Base-by-base conservation (phyloP, 2,888 invertebrate species). In the Drosophila ezoana region DNA sequence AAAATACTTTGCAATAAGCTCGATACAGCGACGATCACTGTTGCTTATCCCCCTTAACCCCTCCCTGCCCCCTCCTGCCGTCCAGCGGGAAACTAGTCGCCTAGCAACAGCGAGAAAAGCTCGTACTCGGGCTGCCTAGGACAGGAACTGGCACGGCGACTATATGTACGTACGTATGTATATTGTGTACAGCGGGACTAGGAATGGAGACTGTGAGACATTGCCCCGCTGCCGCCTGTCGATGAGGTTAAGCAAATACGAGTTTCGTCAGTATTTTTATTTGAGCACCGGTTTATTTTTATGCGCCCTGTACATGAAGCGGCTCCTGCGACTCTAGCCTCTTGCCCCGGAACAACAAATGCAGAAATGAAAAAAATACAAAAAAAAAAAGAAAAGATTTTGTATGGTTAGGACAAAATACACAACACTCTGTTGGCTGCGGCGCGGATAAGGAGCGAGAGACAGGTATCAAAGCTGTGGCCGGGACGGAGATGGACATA, bases 201-300 rank as follows among this genome's bases (percentile, higher is more conserved):
- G 40, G 52, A 62, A 58, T 47, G 62, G 78, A 47, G 73, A 47
- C 52, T 56, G 57, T 38, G 37, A 14, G 61, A 51, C 60, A 28
- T 45, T 52, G 52, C 38, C 28, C 28, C 40, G 52, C 52, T 28
- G 56, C 35, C 60, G 56, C 35, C 60, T 44, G 60, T 49, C 87
- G 81, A 79, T 73, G 82, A 82, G 72, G 69, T 80, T 84, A 75
- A 84, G 84, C 85, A 89, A 84, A 89, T 85, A 85, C 85, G 56
- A 84, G 85, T 85, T 85, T 85, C 73, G 72, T 76, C 65, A 86
- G 87, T 80, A 86, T 82, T 82, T 82, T 83, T 78, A 72, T 88
- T 73, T 83, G 72, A 83, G 71, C 75, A 77, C 79, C 75, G 74
- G 67, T 69, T 81, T 73, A 70, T 76, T 72, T 80, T 71, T 63